A percentile compares a stretch with the other conserved stretches of the same genome.
phyloP scores from a whole-genome alignment of 2,888 invertebrate species.

The Argyresthia goedartella region DNA sequence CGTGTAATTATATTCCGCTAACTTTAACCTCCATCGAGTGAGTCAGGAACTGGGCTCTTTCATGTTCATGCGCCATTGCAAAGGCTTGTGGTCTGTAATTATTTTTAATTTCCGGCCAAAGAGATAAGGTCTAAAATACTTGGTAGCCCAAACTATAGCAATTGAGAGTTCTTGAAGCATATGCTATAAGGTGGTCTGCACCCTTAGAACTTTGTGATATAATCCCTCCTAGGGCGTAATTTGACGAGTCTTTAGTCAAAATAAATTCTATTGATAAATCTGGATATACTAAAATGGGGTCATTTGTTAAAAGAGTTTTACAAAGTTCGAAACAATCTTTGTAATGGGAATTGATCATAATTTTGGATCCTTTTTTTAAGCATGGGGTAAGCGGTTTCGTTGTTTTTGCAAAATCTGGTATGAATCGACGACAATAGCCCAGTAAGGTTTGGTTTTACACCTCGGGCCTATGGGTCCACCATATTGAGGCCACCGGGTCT shows the following conservation, averaged over 20 bases:
- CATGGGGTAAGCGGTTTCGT: too few relatives aligned
- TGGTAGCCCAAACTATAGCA: too few relatives aligned
- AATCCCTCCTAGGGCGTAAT: constrained; percentile 7
- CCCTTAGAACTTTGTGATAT: constrained; percentile 17
- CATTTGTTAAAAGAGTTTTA: constrained; percentile 18
- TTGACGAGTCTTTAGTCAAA: constrained; percentile 11
- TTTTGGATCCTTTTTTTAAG: too few relatives aligned
- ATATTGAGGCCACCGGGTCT: constrained; percentile 16
- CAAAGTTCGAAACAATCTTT: too few relatives aligned
- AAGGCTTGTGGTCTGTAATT: constrained; percentile 30
- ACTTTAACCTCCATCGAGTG: too few relatives aligned
- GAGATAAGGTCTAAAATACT: constrained; percentile 22
- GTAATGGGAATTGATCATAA: too few relatives aligned
- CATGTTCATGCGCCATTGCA: constrained; percentile 22
- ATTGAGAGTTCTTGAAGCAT: too few relatives aligned
- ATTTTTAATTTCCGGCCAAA: constrained; percentile 28
- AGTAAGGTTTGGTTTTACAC: constrained; percentile 20
- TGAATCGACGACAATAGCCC: constrained; percentile 20
- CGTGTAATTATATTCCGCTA: too few relatives aligned
- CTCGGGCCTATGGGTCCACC: constrained; percentile 17
- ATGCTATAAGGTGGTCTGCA: constrained; percentile 12
- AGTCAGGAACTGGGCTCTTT: too few relatives aligned
- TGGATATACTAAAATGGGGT: constrained; percentile 28
- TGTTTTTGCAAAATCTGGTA: too few relatives aligned
- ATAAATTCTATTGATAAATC: constrained; percentile 23